Evolutionary conservation across 64 coral and sea anemone genomes (phyloP).

Genomic region (Montipora foliosa): DNA sequence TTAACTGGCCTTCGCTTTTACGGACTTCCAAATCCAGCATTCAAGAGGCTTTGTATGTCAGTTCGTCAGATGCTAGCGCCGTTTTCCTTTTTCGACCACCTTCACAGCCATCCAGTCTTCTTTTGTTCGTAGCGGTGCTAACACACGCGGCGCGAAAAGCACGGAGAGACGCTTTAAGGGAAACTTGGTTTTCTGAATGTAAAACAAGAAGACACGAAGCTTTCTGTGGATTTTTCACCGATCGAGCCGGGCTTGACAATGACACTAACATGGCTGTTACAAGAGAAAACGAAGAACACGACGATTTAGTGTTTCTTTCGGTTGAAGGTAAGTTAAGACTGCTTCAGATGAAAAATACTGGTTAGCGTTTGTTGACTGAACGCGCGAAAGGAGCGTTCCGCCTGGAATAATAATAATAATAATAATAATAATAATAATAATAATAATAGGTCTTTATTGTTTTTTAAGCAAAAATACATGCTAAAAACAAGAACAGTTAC

Average conservation of each 20-base stretch:
- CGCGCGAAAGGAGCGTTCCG: too few relatives aligned
- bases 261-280: constrained; percentile 41
- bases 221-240: constrained; percentile 84
- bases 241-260: constrained; percentile 71
- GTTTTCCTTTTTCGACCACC: neutral
- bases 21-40: neutral
- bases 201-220: constrained; percentile 29
- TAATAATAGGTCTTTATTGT: too few relatives aligned
- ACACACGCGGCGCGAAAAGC: constrained; percentile 61
- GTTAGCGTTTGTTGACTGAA: neutral
- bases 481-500: too few relatives aligned
- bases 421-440: too few relatives aligned
- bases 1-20: constrained; percentile 6
- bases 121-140: constrained; percentile 80
- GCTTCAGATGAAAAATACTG: neutral
- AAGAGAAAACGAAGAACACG: constrained; percentile 69
- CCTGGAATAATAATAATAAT: too few relatives aligned
- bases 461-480: too few relatives aligned
- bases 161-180: constrained; percentile 83
- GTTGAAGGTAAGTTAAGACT: constrained; percentile 68
- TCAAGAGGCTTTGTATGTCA: constrained; percentile 19
- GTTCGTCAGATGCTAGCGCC: constrained; percentile 6
- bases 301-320: constrained; percentile 74
- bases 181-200: constrained; percentile 80
- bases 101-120: neutral